phyloP scores from a whole-genome alignment of 2,888 invertebrate genomes.

The Catotricha subobsoleta region DNA sequence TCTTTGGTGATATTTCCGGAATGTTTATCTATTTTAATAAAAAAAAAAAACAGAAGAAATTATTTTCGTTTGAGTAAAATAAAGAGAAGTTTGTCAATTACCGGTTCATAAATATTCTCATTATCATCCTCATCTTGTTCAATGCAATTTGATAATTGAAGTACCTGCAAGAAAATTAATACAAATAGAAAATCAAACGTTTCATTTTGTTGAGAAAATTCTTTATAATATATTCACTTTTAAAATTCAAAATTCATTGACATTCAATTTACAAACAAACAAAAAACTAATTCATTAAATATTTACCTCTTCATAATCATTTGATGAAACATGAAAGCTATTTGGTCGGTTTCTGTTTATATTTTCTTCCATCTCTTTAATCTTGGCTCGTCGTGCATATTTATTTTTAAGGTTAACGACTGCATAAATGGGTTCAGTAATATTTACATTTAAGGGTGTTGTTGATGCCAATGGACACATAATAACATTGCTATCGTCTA shows the following conservation, averaged over 20 bases:
- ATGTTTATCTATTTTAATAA: constrained; percentile 16
- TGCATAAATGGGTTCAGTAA: constrained; percentile 20
- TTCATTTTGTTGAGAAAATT: no score
- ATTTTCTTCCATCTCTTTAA: constrained; percentile 12
- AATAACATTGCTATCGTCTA: no score
- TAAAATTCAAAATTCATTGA: no score
- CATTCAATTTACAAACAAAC: no score
- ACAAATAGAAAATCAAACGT: neutral
- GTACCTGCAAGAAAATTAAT: neutral
- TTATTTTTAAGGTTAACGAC: constrained; percentile 21
- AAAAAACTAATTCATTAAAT: neutral
- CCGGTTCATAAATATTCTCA: constrained; percentile 22
- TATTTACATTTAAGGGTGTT: neutral
- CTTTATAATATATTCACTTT: no score
- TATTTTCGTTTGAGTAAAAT: neutral
- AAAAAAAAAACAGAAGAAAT: constrained; percentile 1
- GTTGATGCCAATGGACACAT: no score
- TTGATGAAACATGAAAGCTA: constrained; percentile 14
- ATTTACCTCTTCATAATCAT: constrained; percentile 17
- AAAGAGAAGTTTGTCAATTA: constrained; percentile 11
- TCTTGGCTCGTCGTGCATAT: constrained; percentile 16
- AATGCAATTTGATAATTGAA: constrained; percentile 4
- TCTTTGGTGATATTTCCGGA: constrained; percentile 12
- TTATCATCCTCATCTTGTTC: constrained; percentile 14
- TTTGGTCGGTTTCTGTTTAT: constrained; percentile 11